Base-by-base conservation (phyloP, 2,113 vertebrate species). In the Copsychus sechellarum region DNA sequence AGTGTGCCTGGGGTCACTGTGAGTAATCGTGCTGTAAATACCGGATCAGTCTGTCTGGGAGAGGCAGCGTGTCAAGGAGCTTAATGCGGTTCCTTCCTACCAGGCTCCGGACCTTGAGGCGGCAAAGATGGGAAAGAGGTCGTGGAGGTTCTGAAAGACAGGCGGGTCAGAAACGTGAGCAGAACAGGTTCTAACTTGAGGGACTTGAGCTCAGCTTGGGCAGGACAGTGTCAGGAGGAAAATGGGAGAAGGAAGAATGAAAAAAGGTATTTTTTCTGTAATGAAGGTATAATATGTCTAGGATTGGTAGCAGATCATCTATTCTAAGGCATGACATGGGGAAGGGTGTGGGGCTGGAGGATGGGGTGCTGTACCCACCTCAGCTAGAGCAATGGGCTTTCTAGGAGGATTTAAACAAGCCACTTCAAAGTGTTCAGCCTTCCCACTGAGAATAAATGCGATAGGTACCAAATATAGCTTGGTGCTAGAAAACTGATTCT, bases 71-170 rank as follows among this genome's bases (percentile, higher is more conserved):
- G 77, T 98, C 95, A 11, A 99, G 94, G 43, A 98, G 98, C 45
- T 97, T 97, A 79, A 99, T 95, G 60, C 99, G 98, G 25, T 96
- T 95, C 45, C 96, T 98, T 67, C 98, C 99, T 45, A 99, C 94
- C 80, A 98, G 96, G 78, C 96, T 98, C 71, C 99, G 98, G 47
- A 99, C 98, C 88, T 90, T 98, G 74, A 99, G 83, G 73, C 99
- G 98, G 92, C 99, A 99, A 29, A 99, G 98, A 90, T 99, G 99
- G 88, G 97, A 97, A 86, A 99, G 98, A 43, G 98, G 97, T 77
- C 99, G 98, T 14, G 99, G 99, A 19, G 98, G 98, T 90, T 97
- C 99, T 99, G 97, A 79, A 85, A 96, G 92, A 84, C 96, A 95
- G 23, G 71, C 0, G 24, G 38, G 22, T 74, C 62, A 64, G 34